phyloP scores from a whole-genome alignment of 2,888 invertebrate species.

The Corbicula japonica region DNA sequence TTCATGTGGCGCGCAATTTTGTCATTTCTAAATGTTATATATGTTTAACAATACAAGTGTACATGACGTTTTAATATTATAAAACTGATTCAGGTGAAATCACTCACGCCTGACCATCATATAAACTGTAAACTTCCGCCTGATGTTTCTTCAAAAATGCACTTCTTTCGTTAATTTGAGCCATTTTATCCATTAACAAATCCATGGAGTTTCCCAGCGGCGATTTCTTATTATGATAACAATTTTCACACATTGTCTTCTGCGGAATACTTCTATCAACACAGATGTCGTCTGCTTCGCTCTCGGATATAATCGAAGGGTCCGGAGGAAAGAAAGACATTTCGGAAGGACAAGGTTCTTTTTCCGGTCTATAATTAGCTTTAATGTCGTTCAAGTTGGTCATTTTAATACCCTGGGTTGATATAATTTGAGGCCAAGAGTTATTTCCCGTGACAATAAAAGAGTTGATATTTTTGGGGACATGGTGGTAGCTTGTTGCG shows the following conservation, averaged over 20 bases:
- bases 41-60: too few species aligned
- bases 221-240: background rate
- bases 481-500: too few species aligned
- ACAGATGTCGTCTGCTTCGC: background rate
- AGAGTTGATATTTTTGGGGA: too few species aligned
- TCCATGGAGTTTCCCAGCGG: background rate
- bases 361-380: background rate
- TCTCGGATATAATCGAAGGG: constrained; percentile 6
- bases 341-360: background rate
- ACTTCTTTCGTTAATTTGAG: constrained; percentile 21
- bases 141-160: background rate
- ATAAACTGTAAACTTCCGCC: constrained; percentile 16
- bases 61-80: too few species aligned
- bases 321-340: constrained; percentile 13
- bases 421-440: background rate
- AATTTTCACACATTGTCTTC: background rate
- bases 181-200: constrained; percentile 16
- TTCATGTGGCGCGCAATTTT: too few species aligned
- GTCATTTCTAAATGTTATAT: too few species aligned
- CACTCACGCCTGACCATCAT: constrained; percentile 9
- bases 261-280: background rate
- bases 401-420: background rate
- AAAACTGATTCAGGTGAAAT: too few species aligned
- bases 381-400: background rate
- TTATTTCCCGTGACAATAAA: background rate